A percentile compares a stretch with the other conserved stretches of the same genome.
Evolutionary conservation across 2,113 vertebrate genomes (phyloP).

Genomic region (Motacilla alba): DNA sequence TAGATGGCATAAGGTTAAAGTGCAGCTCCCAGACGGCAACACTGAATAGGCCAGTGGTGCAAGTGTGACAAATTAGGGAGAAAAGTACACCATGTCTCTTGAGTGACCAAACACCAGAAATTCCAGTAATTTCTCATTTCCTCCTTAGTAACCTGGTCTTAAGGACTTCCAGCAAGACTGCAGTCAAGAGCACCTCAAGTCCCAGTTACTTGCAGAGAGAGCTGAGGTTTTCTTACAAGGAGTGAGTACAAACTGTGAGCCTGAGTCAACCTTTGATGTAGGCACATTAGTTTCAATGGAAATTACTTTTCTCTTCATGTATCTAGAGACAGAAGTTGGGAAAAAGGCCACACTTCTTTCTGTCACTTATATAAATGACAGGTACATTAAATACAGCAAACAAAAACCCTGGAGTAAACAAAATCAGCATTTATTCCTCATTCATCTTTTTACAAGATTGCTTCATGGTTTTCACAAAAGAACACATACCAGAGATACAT

Average conservation of each 20-base stretch:
- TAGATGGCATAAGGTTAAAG: neutral
- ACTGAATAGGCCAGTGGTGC: neutral
- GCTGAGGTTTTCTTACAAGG: neutral
- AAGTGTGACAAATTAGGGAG: neutral
- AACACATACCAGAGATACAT: neutral
- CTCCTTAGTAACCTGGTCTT: neutral
- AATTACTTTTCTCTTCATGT: neutral
- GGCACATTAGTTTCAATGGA: neutral
- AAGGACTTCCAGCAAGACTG: neutral
- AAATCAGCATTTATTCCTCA: slow-evolving; percentile 63
- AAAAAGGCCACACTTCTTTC: neutral
- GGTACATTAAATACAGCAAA: slow-evolving; percentile 6
- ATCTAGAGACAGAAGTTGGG: neutral
- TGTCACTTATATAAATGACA: neutral
- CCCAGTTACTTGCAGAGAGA: neutral
- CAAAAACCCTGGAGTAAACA: slow-evolving; percentile 47
- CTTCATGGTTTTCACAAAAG: neutral
- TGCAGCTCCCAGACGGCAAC: neutral
- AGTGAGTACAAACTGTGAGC: neutral
- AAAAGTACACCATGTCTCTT: neutral
- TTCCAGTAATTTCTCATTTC: neutral
- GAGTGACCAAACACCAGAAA: neutral
- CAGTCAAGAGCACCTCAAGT: neutral
- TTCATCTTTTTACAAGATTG: neutral
- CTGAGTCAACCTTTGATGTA: accelerated